phyloP scores from a whole-genome alignment of 2,797 vertebrate genomes.

The Lepidocolaptes lacrymiger region DNA sequence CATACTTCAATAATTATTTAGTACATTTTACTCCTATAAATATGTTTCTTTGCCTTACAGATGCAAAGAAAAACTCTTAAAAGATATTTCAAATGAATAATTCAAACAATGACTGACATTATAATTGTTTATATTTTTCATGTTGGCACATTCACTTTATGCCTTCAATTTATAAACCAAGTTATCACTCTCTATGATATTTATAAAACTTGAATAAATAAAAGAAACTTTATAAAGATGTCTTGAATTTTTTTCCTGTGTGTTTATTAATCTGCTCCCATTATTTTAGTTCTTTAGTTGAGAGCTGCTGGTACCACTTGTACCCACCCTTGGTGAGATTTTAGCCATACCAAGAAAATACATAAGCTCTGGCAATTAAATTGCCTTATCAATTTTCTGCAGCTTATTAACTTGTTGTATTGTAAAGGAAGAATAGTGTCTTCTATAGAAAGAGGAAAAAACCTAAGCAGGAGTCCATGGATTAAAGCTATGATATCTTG shows the following conservation, averaged over 20 bases:
- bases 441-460: slow-evolving; percentile 44
- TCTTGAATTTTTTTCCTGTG: background rate
- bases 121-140: slow-evolving; percentile 42
- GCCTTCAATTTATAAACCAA: slow-evolving; percentile 38
- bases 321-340: slow-evolving; percentile 47
- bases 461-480: slow-evolving; percentile 1
- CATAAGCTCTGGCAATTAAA: slow-evolving; percentile 65
- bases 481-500: background rate
- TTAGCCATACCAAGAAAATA: slow-evolving; percentile 50
- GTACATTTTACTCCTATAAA: slow-evolving; percentile 38
- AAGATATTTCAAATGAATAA: slow-evolving; percentile 63
- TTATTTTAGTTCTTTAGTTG: slow-evolving; percentile 59
- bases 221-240: background rate
- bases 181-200: slow-evolving; percentile 23
- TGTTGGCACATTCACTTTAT: slow-evolving; percentile 13
- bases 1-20: slow-evolving; percentile 54
- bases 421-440: slow-evolving; percentile 61
- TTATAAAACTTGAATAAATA: slow-evolving; percentile 25
- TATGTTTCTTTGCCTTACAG: slow-evolving; percentile 39
- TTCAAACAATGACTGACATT: slow-evolving; percentile 54
- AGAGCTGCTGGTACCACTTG: slow-evolving; percentile 34
- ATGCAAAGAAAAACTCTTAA: slow-evolving; percentile 43
- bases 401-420: slow-evolving; percentile 71
- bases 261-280: slow-evolving; percentile 27
- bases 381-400: slow-evolving; percentile 72